Evolutionary conservation across 2,888 invertebrate species (phyloP), one percentile per base, ranked within the genome.

Genomic region (Drosophila fungiperda): DNA sequence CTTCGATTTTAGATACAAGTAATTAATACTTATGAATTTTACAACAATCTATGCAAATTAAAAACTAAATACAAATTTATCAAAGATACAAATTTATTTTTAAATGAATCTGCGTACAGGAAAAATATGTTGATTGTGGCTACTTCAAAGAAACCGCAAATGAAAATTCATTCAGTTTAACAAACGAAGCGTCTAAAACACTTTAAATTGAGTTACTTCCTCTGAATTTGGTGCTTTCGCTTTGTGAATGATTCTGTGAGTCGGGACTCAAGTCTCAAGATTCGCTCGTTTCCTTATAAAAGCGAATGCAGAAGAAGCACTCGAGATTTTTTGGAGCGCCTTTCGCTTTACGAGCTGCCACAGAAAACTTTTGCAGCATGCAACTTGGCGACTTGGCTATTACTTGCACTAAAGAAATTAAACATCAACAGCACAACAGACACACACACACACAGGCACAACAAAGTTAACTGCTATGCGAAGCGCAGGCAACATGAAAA

Each of bases 391-490:
- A 83, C 88, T 87, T 88, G 84, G 79, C 89, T 78, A 88, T 83
- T 87, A 90, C 78, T 89, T 78, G 77, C 84, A 83, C 72, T 75
- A 76, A 90, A 87, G 87, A 87, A 85, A 89, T 85, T 87, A 88
- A 85, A 81, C 84, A 79, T 76, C 86, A 71, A 54, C 66, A 65
- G 60, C 59, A 65, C 45, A 57, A 42, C 68, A 61, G 50, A 76
- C 48, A 73, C 70, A 57, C 52, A 70, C 64, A 64, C 59, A 50
- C 11, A 49, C 66, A 69, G 74, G 61, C 71, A 74, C 66, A 82
- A 72, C 67, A 78, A 89, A 84, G 83, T 80, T 88, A 87, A 82
- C 79, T 85, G 76, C 77, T 38, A 50, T 62, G 76, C 74, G 66
- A 77, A 72, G 79, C 61, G 61, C 64, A 71, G 73, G 80, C 80